Evolutionary conservation across 2,113 vertebrate species (phyloP), one percentile per base, ranked within the genome.

Genomic region (Vanacampus margaritifer): DNA sequence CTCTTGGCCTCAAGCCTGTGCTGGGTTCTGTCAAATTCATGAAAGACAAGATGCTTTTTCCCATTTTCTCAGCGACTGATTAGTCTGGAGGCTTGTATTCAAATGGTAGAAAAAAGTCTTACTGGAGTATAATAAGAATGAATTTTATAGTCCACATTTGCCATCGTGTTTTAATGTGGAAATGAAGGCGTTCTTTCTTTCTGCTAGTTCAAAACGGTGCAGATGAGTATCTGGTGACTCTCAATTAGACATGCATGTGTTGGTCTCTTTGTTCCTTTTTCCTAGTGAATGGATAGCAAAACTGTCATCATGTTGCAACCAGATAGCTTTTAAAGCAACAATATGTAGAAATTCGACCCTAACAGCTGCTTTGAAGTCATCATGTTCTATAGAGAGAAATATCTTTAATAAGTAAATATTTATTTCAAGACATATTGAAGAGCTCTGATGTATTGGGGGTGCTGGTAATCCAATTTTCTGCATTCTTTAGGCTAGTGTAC

Each of bases 21-120:
- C 28, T 11, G 65, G 26, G 70, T 74, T 67, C 66, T 48, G 64
- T 81, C 79, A 77, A 66, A 69, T 51, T 1, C 36, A 19, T 16
- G 57, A 8, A 11, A 54, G 61, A 71, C 53, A 36, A 54, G 60
- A 36, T 17, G 59, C 64, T 46, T 26, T 51, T 23, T 36, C 53
- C 53, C 21, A 17, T 65, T 64, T 68, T 35, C 48, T 61, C 21
- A 67, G n/a, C n/a, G 70, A 57, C 37, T 61, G 37, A 70, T 76
- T 63, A 43, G 71, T 71, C 23, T 14, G 17, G 21, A 37, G 53
- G 59, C 35, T 57, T 45, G n/a, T 26, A 24, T 64, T 65, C 41
- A 63, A 9, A 19, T 39, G 24, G 19, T 17, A 39, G 9, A n/a
- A 37, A 37, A 11, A 21, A 37, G 9, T 12, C 35, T 39, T 37